A percentile compares a stretch with the other conserved stretches of the same genome.
These are phyloP conservation scores for Coilia nasus DNA, from an alignment of 2,797 vertebrate genomes.

Conservation along the genomic window DNA sequence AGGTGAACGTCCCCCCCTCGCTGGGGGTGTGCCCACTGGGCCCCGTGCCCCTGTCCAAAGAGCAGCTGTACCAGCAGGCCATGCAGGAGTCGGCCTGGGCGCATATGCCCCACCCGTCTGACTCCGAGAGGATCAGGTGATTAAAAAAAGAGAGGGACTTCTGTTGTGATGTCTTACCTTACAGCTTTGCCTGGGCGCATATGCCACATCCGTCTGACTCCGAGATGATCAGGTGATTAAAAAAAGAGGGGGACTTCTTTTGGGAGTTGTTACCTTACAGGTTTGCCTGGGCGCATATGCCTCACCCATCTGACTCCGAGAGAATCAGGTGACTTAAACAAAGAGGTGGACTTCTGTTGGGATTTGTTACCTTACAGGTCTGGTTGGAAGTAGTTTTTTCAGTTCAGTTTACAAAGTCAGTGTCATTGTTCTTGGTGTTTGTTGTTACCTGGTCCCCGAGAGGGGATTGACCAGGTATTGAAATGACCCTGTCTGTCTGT, in stretches of 20 bases:
- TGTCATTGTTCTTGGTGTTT: too few species aligned
- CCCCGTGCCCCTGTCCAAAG: constrained; percentile 87
- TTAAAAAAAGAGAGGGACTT: not conserved
- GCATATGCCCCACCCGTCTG: constrained; percentile 90
- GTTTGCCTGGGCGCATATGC: constrained; percentile 88
- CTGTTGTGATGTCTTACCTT: not conserved
- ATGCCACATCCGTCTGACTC: constrained; percentile 93
- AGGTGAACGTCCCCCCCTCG: constrained; percentile 87
- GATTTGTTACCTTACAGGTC: constrained; percentile 50
- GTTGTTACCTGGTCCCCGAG: too few species aligned
- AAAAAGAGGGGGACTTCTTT: too few species aligned
- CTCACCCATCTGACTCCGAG: constrained; percentile 89
- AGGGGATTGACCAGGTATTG: too few species aligned
- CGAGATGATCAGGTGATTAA: constrained; percentile 86
- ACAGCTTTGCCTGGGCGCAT: constrained; percentile 81
- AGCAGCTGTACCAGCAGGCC: constrained; percentile 91
- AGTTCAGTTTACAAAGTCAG: not conserved
- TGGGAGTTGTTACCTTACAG: not conserved
- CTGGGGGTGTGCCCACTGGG: constrained; percentile 89
- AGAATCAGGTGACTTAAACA: constrained; percentile 76
- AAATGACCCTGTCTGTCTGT: too few species aligned
- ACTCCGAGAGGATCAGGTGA: constrained; percentile 87
- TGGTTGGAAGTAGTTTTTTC: constrained; percentile 78
- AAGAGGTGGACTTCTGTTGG: too few species aligned
- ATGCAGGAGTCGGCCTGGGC: constrained; percentile 91